These are phyloP conservation scores for Lamellibrachia luymesi DNA, from an alignment of 1,140 invertebrate species.

Conservation along the genomic window DNA sequence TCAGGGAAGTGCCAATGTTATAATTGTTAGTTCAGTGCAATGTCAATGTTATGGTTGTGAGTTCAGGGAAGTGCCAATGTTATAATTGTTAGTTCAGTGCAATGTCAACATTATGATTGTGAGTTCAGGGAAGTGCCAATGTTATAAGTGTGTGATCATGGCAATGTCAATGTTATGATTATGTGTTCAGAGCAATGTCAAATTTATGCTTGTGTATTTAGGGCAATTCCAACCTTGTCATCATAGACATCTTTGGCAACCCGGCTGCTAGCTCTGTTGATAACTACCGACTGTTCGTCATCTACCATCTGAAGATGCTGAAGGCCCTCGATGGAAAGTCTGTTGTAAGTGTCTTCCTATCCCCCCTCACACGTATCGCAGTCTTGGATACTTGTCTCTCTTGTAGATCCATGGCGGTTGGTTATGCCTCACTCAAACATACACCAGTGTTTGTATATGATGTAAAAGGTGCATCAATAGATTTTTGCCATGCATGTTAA, in stretches of 20 bases:
- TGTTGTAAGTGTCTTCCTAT: conserved; percentile 38
- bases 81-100: no score
- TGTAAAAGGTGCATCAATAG: background rate
- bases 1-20: no score
- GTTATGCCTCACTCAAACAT: background rate
- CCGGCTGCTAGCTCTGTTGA: conserved; percentile 48
- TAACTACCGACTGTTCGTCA: conserved; percentile 56
- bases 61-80: no score
- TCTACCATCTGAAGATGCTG: conserved; percentile 53
- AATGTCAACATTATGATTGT: no score
- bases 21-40: no score
- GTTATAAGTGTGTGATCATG: no score
- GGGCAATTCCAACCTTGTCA: conserved; percentile 47
- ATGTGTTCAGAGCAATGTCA: no score
- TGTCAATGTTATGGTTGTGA: no score
- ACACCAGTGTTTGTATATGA: background rate
- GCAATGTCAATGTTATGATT: no score
- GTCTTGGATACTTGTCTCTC: background rate
- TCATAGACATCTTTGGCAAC: conserved; percentile 54
- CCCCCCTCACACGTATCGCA: background rate
- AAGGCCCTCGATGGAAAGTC: conserved; percentile 54
- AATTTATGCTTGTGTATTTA: conserved; percentile 28
- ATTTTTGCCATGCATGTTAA: background rate
- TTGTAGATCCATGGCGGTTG: background rate
- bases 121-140: no score